Conservation (phyloP, 2,113 vertebrate genomes). For the Urocitellus parryii region DNA sequence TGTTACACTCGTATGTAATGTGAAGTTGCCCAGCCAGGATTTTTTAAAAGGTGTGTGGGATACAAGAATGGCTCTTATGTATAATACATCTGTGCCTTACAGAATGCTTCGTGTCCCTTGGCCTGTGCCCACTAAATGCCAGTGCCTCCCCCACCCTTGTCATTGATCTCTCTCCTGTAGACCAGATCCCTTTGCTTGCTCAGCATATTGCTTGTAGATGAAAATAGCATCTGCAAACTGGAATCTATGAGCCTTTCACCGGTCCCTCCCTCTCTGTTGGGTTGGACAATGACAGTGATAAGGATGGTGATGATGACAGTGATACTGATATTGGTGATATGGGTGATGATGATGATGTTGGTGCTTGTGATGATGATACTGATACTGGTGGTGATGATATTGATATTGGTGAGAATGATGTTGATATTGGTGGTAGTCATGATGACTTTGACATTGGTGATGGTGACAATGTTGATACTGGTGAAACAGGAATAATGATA, state of each 20-base stretch:
- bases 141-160: background rate
- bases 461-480: background rate
- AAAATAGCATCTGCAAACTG: background rate
- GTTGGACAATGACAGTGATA: background rate
- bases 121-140: background rate
- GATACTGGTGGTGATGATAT: background rate
- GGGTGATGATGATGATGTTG: background rate
- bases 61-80: background rate
- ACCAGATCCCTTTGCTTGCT: background rate
- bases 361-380: too few relatives aligned
- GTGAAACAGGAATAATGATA: too few relatives aligned
- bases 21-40: background rate
- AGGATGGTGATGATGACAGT: fast-evolving
- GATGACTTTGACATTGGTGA: too few relatives aligned
- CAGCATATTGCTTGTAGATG: background rate
- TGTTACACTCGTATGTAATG: background rate
- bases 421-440: too few relatives aligned
- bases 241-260: background rate
- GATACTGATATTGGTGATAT: background rate
- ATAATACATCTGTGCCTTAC: fast-evolving
- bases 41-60: background rate
- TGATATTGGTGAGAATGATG: background rate
- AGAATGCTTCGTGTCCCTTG: background rate
- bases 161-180: background rate
- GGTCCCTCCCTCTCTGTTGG: fast-evolving